A percentile compares a stretch with the other conserved stretches of the same genome.
Evolutionary conservation across 2,113 vertebrate genomes (phyloP).

Genomic region (Antigone vipio): DNA sequence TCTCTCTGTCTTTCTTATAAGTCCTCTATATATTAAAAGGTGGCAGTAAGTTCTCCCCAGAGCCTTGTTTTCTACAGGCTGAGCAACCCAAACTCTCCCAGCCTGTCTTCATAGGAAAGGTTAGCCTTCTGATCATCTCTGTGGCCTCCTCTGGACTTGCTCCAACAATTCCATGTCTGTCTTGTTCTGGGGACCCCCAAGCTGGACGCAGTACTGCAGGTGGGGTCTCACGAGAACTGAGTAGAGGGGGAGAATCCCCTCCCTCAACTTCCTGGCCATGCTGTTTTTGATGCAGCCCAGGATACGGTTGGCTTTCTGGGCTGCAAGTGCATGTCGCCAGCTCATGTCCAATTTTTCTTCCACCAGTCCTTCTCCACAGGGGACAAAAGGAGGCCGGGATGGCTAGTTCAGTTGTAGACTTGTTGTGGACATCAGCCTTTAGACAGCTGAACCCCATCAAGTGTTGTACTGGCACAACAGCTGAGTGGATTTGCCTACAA

Average conservation of each 20-base stretch:
- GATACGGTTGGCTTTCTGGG: background rate
- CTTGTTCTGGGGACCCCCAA: background rate
- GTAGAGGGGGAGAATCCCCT: accelerated
- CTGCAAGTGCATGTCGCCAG: accelerated
- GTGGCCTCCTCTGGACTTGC: background rate
- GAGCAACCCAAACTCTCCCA: background rate
- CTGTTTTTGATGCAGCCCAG: background rate
- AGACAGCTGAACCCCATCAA: background rate
- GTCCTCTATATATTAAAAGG: background rate
- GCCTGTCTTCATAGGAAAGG: background rate
- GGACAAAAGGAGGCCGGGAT: background rate
- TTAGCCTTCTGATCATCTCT: background rate
- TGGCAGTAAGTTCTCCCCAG: accelerated
- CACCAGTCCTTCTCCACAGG: background rate
- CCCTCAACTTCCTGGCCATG: background rate
- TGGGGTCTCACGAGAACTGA: accelerated
- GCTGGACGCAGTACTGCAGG: accelerated
- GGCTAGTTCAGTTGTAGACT: background rate
- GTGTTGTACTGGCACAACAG: background rate
- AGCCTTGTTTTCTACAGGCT: background rate
- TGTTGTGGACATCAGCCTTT: background rate
- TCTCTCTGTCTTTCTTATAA: background rate
- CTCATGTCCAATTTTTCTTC: background rate
- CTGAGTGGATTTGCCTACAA: background rate
- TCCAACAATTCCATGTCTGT: background rate